phyloP scores from a whole-genome alignment of 1,140 invertebrate species.

The Periplaneta americana region DNA sequence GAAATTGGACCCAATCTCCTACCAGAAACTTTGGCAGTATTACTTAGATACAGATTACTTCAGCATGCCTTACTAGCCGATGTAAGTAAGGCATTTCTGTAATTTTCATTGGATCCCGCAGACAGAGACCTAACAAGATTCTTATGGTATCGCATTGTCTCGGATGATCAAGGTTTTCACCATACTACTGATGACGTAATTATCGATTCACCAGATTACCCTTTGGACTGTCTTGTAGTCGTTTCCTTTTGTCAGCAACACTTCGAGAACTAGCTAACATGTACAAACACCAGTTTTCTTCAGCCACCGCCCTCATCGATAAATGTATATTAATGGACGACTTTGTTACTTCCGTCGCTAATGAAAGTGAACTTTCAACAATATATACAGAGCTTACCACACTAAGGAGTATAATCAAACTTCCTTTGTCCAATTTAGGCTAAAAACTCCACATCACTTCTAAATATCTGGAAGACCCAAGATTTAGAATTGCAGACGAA shows the following conservation, averaged over 20 bases:
- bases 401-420: background rate
- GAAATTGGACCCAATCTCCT: background rate
- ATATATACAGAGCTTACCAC: background rate
- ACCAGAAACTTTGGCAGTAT: background rate
- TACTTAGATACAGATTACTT: background rate
- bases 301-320: background rate
- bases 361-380: background rate
- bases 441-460: background rate
- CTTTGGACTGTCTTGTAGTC: background rate
- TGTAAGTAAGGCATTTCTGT: background rate
- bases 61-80: background rate
- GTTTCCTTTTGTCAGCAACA: background rate
- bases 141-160: background rate
- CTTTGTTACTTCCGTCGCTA: background rate
- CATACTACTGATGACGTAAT: background rate
- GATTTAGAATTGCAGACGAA: background rate
- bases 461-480: background rate
- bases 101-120: background rate
- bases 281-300: background rate
- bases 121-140: constrained; percentile 1
- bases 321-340: background rate
- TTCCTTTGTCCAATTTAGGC: background rate
- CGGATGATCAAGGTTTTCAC: background rate
- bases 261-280: background rate
- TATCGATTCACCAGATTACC: background rate